Base-by-base conservation (phyloP, 1,140 invertebrate genomes). In the Brachionus rubens region DNA sequence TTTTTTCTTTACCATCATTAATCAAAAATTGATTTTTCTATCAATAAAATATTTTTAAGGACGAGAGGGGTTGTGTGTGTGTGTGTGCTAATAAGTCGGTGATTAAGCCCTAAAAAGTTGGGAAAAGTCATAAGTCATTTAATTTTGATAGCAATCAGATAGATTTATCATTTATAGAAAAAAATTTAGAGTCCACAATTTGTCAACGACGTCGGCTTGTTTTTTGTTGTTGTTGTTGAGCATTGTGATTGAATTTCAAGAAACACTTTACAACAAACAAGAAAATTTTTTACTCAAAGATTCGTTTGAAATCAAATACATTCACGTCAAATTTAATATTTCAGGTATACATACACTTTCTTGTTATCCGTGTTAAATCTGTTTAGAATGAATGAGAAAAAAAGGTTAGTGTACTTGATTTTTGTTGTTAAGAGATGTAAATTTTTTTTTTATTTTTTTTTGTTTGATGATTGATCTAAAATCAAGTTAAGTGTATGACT, bases 71-170 rank as follows among this genome's bases (percentile, higher is more conserved):
- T 59, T 59, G 12, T 33, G 33, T 59, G 26, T 59, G 12, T 33
- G 33, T 10, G 26, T 33, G 54, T 59, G 54, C 54, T 59, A 59
- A 59, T 59, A 33, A 59, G 3, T 59, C 26, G 54, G 54, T 59
- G n/a, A 59, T 26, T 30, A 33, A 59, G 54, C 30, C 33, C 33
- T 59, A 59, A 26, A 14, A 30, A 36, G 3, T 59, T 59, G 28
- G 54, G 54, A 59, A 59, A 59, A 59, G 54, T 59, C 54, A 59
- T 59, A 59, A 59, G 54, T 59, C 54, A 59, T 33, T n/a, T n/a
- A n/a, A n/a, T n/a, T 33, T 59, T 59, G 54, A 59, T 59, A 33
- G 54, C 33, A 59, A 59, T 59, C 28, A 59, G 54, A 59, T 59
- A 59, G n/a, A 33, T 59, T 59, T n/a, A 33, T 33, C 19, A n/a